These are phyloP conservation scores for Musca domestica DNA, from an alignment of 1,140 invertebrate genomes.

Conservation along the genomic window DNA sequence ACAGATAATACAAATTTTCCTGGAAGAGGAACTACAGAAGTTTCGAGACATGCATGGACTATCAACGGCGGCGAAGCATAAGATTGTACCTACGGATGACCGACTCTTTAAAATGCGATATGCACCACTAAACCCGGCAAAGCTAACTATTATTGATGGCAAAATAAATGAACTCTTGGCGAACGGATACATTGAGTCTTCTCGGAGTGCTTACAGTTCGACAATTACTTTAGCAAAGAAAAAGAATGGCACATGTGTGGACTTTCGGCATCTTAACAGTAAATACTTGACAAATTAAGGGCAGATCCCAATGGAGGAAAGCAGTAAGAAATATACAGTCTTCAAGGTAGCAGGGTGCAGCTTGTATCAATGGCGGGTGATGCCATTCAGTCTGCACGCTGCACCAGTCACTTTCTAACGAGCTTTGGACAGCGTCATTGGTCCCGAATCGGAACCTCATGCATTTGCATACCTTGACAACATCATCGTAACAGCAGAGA, in stretches of 20 bases:
- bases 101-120: background rate
- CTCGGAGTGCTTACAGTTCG: background rate
- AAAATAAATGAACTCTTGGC: constrained; percentile 9
- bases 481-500: constrained; percentile 29
- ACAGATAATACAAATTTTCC: background rate
- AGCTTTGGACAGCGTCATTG: background rate
- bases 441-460: background rate
- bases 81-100: background rate
- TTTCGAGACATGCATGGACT: background rate
- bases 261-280: background rate
- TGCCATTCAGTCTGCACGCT: constrained; percentile 12
- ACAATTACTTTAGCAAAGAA: constrained; percentile 7
- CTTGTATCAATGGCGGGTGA: background rate
- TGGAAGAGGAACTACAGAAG: background rate
- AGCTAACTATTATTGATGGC: background rate
- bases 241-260: constrained; percentile 13
- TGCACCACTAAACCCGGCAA: background rate
- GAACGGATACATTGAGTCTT: background rate
- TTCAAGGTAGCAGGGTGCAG: background rate
- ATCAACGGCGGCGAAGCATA: background rate
- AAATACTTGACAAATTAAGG: constrained; percentile 41
- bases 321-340: background rate
- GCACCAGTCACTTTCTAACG: background rate
- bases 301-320: background rate
- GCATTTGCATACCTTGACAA: constrained; percentile 33